Conservation (phyloP, 2,113 vertebrate genomes). For the Gobio gobio region DNA sequence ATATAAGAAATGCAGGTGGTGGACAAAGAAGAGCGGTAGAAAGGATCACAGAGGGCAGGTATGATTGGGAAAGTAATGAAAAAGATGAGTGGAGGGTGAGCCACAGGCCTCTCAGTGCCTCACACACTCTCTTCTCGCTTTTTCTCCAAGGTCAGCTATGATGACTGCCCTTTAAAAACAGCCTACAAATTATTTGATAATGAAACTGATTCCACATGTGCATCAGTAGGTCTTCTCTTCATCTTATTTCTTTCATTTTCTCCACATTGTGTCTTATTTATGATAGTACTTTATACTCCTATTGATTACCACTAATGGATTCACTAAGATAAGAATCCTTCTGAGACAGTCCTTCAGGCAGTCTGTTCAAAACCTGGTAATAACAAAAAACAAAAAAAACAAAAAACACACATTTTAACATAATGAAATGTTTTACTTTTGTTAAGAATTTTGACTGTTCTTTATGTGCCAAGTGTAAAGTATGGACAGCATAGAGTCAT, state of each 20-base stretch:
- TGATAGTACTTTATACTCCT: not conserved
- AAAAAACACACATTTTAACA: too few relatives aligned
- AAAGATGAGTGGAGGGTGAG: constrained; percentile 15
- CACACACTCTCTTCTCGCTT: not conserved
- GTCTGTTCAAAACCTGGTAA: not conserved
- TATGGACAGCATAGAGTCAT: not conserved
- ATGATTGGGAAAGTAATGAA: not conserved
- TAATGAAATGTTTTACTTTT: not conserved
- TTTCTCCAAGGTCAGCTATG: constrained; percentile 42
- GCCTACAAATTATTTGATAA: not conserved
- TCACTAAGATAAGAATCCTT: constrained; percentile 37
- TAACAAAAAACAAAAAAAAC: not conserved
- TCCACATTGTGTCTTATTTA: constrained; percentile 33
- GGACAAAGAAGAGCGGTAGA: not conserved
- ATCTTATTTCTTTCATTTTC: constrained; percentile 2
- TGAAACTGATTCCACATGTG: constrained; percentile 14
- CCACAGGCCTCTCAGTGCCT: not conserved
- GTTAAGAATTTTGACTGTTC: not conserved
- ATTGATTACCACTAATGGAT: constrained; percentile 44
- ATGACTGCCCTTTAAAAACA: constrained; percentile 19
- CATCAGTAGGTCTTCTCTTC: not conserved
- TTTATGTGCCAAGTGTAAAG: not conserved
- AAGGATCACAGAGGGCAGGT: not conserved
- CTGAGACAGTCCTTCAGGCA: constrained; percentile 4
- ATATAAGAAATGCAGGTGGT: constrained; percentile 1